A percentile compares a stretch with the other conserved stretches of the same genome.
Conservation (phyloP, 2,113 vertebrate species). For the Menura novaehollandiae region DNA sequence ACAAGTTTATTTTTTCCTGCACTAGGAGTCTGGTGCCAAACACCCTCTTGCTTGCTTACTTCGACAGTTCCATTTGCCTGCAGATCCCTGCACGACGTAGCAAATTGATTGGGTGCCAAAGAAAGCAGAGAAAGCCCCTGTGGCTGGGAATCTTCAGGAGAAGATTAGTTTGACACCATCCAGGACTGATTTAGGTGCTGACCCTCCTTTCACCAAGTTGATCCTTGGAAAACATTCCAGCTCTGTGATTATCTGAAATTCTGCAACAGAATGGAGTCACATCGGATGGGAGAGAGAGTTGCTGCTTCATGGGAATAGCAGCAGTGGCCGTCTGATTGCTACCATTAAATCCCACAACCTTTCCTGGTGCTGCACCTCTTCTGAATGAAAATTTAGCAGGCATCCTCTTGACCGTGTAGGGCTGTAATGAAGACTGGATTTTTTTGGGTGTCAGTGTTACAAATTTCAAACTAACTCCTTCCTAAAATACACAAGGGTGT, state of each 20-base stretch:
- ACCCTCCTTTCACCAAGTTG: neutral
- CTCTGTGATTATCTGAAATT: neutral
- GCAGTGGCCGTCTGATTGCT: neutral
- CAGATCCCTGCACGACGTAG: rapidly evolving
- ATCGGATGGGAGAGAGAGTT: neutral
- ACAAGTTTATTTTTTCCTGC: neutral
- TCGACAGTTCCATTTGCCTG: neutral
- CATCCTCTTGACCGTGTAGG: rapidly evolving
- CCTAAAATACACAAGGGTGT: neutral
- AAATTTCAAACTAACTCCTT: neutral
- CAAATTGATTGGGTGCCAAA: neutral
- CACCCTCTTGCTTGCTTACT: neutral
- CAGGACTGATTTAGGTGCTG: neutral
- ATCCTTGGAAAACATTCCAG: neutral
- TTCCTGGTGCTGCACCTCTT: neutral
- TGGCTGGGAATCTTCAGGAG: neutral
- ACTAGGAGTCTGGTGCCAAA: neutral
- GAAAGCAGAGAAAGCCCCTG: neutral
- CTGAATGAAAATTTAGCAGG: neutral
- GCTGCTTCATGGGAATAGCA: neutral
- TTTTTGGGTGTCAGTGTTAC: neutral
- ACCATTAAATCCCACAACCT: neutral
- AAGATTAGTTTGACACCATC: neutral
- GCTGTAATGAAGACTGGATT: neutral
- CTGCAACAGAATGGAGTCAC: neutral